Evolutionary conservation across 2,888 invertebrate species (phyloP), one percentile per base, ranked within the genome.

Genomic region (Philereme transversata): DNA sequence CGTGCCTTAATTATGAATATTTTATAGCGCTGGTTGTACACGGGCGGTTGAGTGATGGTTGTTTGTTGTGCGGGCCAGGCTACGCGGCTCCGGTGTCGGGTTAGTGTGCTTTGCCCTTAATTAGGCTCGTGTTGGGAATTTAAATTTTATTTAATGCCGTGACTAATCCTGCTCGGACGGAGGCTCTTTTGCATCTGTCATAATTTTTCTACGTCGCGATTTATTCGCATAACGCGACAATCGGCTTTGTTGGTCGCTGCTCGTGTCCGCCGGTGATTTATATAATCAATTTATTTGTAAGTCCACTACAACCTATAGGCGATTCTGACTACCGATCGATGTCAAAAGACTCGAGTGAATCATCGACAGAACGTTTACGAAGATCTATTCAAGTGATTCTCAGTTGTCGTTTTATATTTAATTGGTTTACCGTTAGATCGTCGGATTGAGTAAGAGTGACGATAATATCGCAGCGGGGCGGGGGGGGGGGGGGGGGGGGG

Each of bases 201-300:
- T 91, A 90, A 90, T 92, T 92, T 89, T 91, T 91, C 90, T 88
- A 90, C 87, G 91, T 91, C 90, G 87, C 89, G 82, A 84, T 86
- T 87, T 84, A 85, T 90, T 84, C 78, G 90, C 88, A 76, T 82
- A 83, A 82, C 72, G 83, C 86, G 83, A 87, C 87, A 87, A 85
- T 83, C 86, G 75, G 77, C 86, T 89, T 89, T 90, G 85, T 86
- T 79, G 70, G 67, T 74, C 70, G 66, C 68, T 69, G 80, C 74
- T 78, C 78, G 78, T 78, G 74, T 75, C 69, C 59, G 71, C 68
- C 70, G 69, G 76, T 78, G 76, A 81, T 77, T 83, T 86, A 84
- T 84, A 86, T 79, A 76, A 79, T 81, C 82, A 78, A 83, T 85
- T 84, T 83, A 84, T 86, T 83, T 82, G 81, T 83, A 84, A 75